phyloP scores from a whole-genome alignment of 2,888 invertebrate species.

The Lasius fuliginosus region DNA sequence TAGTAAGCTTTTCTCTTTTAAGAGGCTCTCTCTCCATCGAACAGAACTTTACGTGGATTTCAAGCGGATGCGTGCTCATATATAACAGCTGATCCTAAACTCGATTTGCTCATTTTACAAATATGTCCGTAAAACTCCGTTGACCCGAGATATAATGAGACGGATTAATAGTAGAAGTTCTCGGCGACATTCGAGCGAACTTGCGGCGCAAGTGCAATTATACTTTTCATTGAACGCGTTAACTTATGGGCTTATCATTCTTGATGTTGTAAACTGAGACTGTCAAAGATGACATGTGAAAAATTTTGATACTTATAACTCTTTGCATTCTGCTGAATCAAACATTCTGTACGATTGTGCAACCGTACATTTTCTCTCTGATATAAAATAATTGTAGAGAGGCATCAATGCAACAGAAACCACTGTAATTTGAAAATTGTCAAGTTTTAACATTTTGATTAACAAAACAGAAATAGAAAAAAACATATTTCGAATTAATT shows the following conservation, averaged over 20 bases:
- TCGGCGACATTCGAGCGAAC: constrained; percentile 48
- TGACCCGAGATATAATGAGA: constrained; percentile 60
- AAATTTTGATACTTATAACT: neutral
- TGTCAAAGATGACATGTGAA: neutral
- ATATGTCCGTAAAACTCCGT: constrained; percentile 57
- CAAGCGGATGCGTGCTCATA: constrained; percentile 23
- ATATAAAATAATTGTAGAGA: neutral
- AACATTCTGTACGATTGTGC: neutral
- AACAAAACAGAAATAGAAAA: neutral
- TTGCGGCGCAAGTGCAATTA: constrained; percentile 65
- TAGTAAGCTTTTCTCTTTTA: neutral
- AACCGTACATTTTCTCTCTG: neutral
- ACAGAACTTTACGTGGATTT: neutral
- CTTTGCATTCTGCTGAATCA: neutral
- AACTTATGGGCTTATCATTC: constrained; percentile 37
- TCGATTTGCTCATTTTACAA: constrained; percentile 53
- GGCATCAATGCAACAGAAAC: neutral
- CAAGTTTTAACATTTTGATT: neutral
- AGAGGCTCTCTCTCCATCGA: neutral
- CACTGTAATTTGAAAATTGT: neutral
- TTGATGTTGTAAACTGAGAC: neutral
- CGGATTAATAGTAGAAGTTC: constrained; percentile 69
- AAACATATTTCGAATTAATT: constrained; percentile 1
- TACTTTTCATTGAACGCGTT: constrained; percentile 58
- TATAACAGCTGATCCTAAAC: constrained; percentile 31